phyloP scores from a whole-genome alignment of 1,140 invertebrate species.

The Periplaneta americana region DNA sequence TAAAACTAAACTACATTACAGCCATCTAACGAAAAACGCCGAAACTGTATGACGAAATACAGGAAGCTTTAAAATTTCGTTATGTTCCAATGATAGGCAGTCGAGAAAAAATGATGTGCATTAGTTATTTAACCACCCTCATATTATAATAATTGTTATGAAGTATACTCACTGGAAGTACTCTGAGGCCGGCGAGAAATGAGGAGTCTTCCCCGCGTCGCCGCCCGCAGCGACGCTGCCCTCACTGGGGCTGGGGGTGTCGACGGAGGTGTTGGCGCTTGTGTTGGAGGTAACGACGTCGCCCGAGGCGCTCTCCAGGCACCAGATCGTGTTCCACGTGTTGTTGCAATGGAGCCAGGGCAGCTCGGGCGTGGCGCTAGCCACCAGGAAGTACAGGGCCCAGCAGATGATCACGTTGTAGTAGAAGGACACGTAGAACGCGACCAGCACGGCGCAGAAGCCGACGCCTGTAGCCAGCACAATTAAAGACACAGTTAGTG shows the following conservation, averaged over 20 bases:
- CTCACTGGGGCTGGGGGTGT: background rate
- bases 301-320: conserved; percentile 47
- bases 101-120: no score
- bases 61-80: no score
- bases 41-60: no score
- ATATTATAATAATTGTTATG: no score
- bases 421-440: conserved; percentile 85
- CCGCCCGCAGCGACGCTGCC: background rate
- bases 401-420: conserved; percentile 92
- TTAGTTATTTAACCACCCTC: no score
- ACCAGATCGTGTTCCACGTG: conserved; percentile 78
- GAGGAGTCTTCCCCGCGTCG: background rate
- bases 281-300: conserved; percentile 17
- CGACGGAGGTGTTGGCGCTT: conserved; percentile 12
- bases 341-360: conserved; percentile 87
- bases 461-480: conserved; percentile 77
- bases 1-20: no score
- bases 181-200: conserved; percentile 56
- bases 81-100: no score
- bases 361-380: conserved; percentile 62
- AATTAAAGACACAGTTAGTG: no score
- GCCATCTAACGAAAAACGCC: no score
- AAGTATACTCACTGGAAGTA: conserved; percentile 54
- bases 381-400: conserved; percentile 78
- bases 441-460: conserved; percentile 78